Evolutionary conservation across 2,797 vertebrate genomes (phyloP).

Genomic region (Sebastes aleutianus): DNA sequence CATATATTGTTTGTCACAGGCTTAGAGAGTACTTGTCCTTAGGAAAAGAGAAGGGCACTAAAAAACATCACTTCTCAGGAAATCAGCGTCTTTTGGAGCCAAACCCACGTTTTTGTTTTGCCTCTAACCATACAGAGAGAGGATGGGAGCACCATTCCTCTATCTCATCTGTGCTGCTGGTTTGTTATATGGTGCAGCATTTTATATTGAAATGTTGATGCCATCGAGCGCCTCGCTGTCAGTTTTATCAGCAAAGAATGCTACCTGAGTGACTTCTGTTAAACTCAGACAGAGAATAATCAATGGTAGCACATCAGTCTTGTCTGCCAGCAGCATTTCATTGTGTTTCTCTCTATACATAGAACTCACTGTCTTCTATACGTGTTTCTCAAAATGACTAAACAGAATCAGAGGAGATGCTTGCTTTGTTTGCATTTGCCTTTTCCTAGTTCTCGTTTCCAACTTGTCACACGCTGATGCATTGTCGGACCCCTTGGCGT

Average conservation of each 20-base stretch:
- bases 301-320: conserved; percentile 48
- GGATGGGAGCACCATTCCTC: conserved; percentile 1
- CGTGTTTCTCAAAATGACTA: conserved; percentile 7
- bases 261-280: conserved; percentile 49
- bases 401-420: conserved; percentile 13
- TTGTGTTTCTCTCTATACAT: conserved; percentile 21
- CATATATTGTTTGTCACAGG: conserved; percentile 61
- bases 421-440: background rate
- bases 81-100: conserved; percentile 48
- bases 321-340: conserved; percentile 31
- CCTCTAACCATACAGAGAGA: conserved; percentile 30
- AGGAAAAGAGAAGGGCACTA: background rate
- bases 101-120: conserved; percentile 58
- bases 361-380: conserved; percentile 7
- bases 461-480: background rate
- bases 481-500: rapidly evolving
- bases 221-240: conserved; percentile 38
- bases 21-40: conserved; percentile 19
- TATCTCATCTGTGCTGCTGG: conserved; percentile 15
- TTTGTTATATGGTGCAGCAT: background rate
- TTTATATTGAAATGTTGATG: conserved; percentile 58
- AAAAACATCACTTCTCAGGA: conserved; percentile 53
- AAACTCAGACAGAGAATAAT: conserved; percentile 43
- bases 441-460: background rate
- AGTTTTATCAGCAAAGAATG: conserved; percentile 28